Evolutionary conservation across 2,888 invertebrate species (phyloP).

Genomic region (Loripinus fragilis): DNA sequence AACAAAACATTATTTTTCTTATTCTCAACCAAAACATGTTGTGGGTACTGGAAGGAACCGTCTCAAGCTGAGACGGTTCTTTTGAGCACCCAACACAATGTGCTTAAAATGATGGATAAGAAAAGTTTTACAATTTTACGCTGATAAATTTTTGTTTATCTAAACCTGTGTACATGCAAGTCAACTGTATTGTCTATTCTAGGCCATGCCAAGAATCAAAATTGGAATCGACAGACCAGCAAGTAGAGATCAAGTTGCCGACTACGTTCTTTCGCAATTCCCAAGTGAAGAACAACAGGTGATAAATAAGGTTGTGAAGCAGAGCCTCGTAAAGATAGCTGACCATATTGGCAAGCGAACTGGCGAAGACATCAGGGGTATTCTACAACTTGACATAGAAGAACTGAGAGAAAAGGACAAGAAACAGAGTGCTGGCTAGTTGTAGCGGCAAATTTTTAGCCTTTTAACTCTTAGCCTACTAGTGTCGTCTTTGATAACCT

Average conservation of each 20-base stretch:
- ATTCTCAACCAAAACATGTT: too few species aligned
- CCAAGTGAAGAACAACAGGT: conserved; percentile 39
- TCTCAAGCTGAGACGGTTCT: too few species aligned
- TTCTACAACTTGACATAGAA: background rate
- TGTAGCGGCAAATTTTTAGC: too few species aligned
- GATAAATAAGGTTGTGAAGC: conserved; percentile 45
- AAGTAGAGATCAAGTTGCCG: conserved; percentile 49
- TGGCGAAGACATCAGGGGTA: background rate
- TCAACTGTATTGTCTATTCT: conserved; percentile 7
- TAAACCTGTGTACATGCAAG: too few species aligned
- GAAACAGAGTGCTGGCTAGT: background rate
- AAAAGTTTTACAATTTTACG: too few species aligned
- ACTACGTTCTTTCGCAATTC: conserved; percentile 69
- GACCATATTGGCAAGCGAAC: conserved; percentile 28
- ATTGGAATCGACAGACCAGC: conserved; percentile 75
- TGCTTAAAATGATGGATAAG: too few species aligned
- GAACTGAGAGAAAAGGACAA: background rate
- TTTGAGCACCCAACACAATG: too few species aligned
- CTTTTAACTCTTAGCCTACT: too few species aligned
- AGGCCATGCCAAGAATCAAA: conserved; percentile 65
- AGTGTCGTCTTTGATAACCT: too few species aligned
- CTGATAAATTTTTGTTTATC: too few species aligned
- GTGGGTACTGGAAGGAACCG: too few species aligned
- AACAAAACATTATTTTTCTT: too few species aligned
- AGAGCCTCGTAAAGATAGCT: conserved; percentile 45